These are phyloP conservation scores for Galaxea fascicularis DNA, from an alignment of 92 coral and sea anemone genomes.

Conservation along the genomic window DNA sequence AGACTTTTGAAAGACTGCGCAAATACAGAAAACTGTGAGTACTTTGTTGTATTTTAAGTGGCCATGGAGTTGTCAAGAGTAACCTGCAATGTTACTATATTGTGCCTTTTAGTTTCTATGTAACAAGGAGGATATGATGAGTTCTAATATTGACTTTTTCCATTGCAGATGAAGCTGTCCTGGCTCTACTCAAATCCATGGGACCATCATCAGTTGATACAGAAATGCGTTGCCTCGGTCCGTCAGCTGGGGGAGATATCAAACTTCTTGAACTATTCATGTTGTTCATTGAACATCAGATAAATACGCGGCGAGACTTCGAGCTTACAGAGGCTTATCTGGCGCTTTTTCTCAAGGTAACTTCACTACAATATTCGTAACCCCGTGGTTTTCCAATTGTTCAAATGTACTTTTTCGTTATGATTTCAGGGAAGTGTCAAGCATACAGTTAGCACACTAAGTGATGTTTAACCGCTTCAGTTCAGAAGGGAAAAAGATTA, in stretches of 20 bases:
- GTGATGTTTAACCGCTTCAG: too few relatives aligned
- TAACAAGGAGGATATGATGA: too few relatives aligned
- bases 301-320: conserved; percentile 81
- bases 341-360: conserved; percentile 93
- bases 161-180: conserved; percentile 75
- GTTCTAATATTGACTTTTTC: too few relatives aligned
- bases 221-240: conserved; percentile 86
- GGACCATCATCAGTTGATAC: conserved; percentile 97
- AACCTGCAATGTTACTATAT: too few relatives aligned
- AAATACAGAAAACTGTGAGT: conserved; percentile 80
- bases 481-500: too few relatives aligned
- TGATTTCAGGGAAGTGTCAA: neutral
- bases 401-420: neutral
- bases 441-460: too few relatives aligned
- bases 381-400: neutral
- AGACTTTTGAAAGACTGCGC: conserved; percentile 63
- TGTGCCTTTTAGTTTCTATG: too few relatives aligned
- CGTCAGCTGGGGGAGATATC: conserved; percentile 91
- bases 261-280: conserved; percentile 79
- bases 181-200: conserved; percentile 72
- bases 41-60: neutral
- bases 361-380: neutral
- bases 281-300: conserved; percentile 83
- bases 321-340: conserved; percentile 90
- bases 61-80: neutral